A percentile compares a stretch with the other conserved stretches of the same genome.
These are phyloP conservation scores for Maniola jurtina DNA, from an alignment of 1,140 invertebrate genomes.

Conservation along the genomic window DNA sequence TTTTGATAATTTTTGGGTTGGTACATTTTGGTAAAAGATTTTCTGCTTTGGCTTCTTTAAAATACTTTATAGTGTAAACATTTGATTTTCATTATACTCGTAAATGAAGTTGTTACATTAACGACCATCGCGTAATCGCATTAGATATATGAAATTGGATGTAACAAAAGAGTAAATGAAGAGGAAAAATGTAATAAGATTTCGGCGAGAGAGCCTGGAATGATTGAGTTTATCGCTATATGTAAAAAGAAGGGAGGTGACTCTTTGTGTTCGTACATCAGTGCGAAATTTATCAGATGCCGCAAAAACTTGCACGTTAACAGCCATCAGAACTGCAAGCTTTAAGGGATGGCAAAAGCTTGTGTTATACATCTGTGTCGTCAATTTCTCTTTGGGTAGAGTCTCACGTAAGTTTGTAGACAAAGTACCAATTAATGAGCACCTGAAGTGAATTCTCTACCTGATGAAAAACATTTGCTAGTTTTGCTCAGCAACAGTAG, in stretches of 20 bases:
- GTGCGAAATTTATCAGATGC: conserved; percentile 59
- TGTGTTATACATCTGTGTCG: neutral
- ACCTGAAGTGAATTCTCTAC: too few species aligned
- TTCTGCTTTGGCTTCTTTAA: too few species aligned
- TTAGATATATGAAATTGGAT: conserved; percentile 30
- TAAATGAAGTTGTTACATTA: conserved; percentile 11
- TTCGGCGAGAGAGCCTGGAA: conserved; percentile 19
- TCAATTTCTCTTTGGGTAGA: too few species aligned
- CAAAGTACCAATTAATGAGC: too few species aligned
- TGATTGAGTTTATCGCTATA: conserved; percentile 41
- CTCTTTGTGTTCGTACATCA: conserved; percentile 56
- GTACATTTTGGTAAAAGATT: too few species aligned
- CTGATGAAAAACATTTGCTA: too few species aligned
- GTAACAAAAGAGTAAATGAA: conserved; percentile 29
- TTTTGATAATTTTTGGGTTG: too few species aligned
- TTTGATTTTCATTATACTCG: too few species aligned
- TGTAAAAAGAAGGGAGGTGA: conserved; percentile 46
- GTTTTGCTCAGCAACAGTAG: too few species aligned
- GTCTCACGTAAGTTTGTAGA: too few species aligned
- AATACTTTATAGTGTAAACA: too few species aligned
- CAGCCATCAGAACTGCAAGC: conserved; percentile 43
- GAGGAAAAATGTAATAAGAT: conserved; percentile 34
- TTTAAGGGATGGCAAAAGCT: conserved; percentile 30
- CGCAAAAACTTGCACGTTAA: conserved; percentile 52
- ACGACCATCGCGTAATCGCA: conserved; percentile 12